Base-by-base conservation (phyloP, 2,113 vertebrate species). In the Nesogale talazaci region DNA sequence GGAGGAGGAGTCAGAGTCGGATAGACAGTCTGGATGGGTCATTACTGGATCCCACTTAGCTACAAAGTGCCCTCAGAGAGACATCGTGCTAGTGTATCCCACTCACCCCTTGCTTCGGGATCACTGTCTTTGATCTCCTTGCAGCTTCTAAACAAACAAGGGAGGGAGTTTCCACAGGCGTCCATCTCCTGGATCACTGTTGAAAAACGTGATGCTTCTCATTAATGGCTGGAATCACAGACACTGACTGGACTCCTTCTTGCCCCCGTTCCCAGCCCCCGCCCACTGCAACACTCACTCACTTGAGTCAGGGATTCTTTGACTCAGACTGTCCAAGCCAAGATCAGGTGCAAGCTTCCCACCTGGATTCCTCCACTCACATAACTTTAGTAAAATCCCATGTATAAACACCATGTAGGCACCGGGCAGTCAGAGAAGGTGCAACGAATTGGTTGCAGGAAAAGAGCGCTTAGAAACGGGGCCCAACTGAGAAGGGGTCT, bases 181-280 rank as follows among this genome's bases (percentile, higher is more conserved):
- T 20, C 0, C 0, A 8, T 4, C 19, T 36, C 23, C 74, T 3
- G 38, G 4, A 17, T 5, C 22, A 0, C 34, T 17, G 57, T 14
- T 27, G 10, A 23, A 84, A 40, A 14, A 38, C 7, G 3, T 2
- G 65, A 84, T 88, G 14, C 14, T 65, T 83, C 57, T 65, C 34
- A 4, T 78, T 34, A 91, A 19, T 3, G 38, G 20, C 36, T 75
- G n/a, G 17, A 10, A 34, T 15, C 4, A 6, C 10, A 15, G 27
- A 82, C 0, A 3, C 1, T 38, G 6, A n/a, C n/a, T n/a, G n/a
- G n/a, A n/a, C n/a, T 10, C 31, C 36, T 27, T 85, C 38, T 56
- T 17, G 16, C 25, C 19, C 40, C 14, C 80, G n/a, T 34, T 34
- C 38, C 56, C 63, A 27, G 16, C 1, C 16, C n/a, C 46, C 23